These are phyloP conservation scores for Propithecus coquereli DNA, from an alignment of 2,113 vertebrate genomes.

Conservation along the genomic window DNA sequence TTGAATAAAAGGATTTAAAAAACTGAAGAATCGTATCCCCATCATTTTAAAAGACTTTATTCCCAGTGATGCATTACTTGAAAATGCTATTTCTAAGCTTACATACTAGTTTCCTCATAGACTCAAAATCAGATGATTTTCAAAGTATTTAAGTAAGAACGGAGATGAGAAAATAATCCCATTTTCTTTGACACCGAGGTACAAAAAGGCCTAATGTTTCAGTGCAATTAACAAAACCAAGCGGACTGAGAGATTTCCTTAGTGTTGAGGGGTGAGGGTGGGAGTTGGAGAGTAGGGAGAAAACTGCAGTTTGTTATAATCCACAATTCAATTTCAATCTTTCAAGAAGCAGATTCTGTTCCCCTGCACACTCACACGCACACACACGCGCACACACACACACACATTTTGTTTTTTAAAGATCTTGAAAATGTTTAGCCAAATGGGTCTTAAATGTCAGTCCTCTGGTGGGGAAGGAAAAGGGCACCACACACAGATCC, in stretches of 20 bases:
- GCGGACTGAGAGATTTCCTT: neutral
- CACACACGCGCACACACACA: neutral
- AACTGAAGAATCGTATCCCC: neutral
- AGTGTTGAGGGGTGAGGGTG: neutral
- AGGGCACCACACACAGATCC: slow-evolving; percentile 47
- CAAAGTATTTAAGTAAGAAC: slow-evolving; percentile 31
- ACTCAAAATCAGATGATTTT: slow-evolving; percentile 35
- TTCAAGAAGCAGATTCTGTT: neutral
- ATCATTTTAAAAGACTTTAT: slow-evolving; percentile 20
- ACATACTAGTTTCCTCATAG: neutral
- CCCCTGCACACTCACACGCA: too few relatives aligned
- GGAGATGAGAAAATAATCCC: slow-evolving; percentile 2
- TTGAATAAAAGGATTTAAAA: neutral
- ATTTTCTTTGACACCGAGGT: neutral
- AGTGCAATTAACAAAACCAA: neutral
- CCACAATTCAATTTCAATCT: neutral
- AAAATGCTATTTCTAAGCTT: slow-evolving; percentile 37
- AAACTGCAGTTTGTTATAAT: neutral
- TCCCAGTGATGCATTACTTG: slow-evolving; percentile 48
- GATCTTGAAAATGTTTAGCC: slow-evolving; percentile 63
- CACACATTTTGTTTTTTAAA: neutral
- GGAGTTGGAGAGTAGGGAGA: too few relatives aligned
- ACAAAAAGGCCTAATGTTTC: neutral
- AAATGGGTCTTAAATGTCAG: slow-evolving; percentile 75
- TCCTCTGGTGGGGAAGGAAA: slow-evolving; percentile 62